Percentiles rank a stretch among this genome's conserved stretches.
phyloP scores from a whole-genome alignment of 2,797 vertebrate genomes.

The Eupleurogrammus muticus region DNA sequence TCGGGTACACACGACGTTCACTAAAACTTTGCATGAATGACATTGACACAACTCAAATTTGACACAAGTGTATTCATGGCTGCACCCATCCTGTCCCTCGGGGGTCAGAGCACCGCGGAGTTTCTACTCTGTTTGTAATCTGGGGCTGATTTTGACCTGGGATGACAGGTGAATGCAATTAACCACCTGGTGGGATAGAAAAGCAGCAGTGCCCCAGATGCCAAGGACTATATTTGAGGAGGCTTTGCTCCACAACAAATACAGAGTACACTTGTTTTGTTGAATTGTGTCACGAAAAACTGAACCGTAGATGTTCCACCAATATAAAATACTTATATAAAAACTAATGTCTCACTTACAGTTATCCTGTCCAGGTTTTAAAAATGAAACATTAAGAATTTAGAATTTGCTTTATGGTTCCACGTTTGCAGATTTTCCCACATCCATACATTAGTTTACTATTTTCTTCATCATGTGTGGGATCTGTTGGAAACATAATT shows the following conservation, averaged over 20 bases:
- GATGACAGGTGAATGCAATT: constrained; percentile 47
- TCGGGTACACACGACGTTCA: not conserved
- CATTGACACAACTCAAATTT: not conserved
- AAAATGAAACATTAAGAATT: not conserved
- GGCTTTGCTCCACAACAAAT: not conserved
- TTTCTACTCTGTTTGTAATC: constrained; percentile 22
- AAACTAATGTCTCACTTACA: not conserved
- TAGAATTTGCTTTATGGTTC: no score
- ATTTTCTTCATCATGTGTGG: constrained; percentile 9
- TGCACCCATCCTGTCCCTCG: not conserved
- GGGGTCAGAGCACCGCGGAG: constrained; percentile 9
- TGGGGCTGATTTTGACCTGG: constrained; percentile 32
- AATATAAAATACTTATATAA: not conserved
- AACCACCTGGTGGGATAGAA: constrained; percentile 42
- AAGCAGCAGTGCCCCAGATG: constrained; percentile 25
- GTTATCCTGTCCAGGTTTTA: not conserved
- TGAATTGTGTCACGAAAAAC: constrained; percentile 12
- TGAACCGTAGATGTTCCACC: not conserved
- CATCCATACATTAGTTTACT: not conserved
- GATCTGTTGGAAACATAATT: constrained; percentile 38
- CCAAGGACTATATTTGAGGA: not conserved
- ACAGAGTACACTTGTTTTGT: constrained; percentile 18
- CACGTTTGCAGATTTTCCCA: not conserved
- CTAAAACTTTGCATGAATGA: constrained; percentile 1
- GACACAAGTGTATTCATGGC: not conserved